Base-by-base conservation (phyloP, 2,797 vertebrate genomes). In the Dromococcyx pavoninus region DNA sequence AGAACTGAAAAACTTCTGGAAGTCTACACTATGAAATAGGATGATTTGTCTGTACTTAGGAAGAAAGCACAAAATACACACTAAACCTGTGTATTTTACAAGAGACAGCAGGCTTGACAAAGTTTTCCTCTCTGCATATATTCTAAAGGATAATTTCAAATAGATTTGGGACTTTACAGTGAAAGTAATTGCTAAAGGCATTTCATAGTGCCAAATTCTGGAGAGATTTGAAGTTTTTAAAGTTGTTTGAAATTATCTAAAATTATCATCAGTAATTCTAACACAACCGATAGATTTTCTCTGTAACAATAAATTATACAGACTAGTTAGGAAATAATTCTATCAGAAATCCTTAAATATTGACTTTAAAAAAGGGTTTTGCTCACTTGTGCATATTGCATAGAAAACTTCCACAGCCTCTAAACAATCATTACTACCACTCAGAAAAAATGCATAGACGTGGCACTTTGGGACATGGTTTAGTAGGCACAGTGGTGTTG, bases 1-100 rank as follows among this genome's bases (percentile, higher is more conserved):
- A 77, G 30, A 92, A 84, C 3, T 79, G 17, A 70, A 96, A n/a
- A 76, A 74, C 39, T 48, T 87, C 78, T 75, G 15, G 24, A 91
- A 82, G 3, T 70, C 60, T 67, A 44, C 25, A 57, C 22, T 50
- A 48, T 7, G 5, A 62, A 94, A 80, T 21, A 4, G 30, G 14
- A 56, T 51, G 21, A 71, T 65, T 79, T 58, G 79, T 18, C 51
- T 35, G 3, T 25, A 44, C 9, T 65, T 65, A 86, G 41, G 35
- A 72, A 77, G 54, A 53, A 75, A 50, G 4, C 24, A 78, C 24
- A 93, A 76, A 80, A 88, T 9, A 48, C 21, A 53, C 16, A 80
- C 33, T 12, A 90, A 39, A 73, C 8, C 3, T 22, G 23, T 15
- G 58, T 22, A 76, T 84, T 78, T 86, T 66, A 66, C 17, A 65